Percentiles rank a stretch among this genome's conserved stretches.
Evolutionary conservation across 2,888 invertebrate genomes (phyloP).

Genomic region (Cecidostiba fungosa): DNA sequence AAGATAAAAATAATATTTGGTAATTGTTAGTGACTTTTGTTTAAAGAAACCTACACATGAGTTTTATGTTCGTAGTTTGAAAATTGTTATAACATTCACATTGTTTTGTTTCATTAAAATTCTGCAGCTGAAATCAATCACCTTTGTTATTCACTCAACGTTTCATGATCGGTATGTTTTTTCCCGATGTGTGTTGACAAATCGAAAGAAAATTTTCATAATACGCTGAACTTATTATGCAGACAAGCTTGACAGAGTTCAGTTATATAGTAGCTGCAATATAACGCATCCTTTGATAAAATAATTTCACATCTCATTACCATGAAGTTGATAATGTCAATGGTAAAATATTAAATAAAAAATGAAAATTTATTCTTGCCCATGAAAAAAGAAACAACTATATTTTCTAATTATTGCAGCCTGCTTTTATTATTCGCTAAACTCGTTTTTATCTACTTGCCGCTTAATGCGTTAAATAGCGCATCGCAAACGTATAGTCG

Average conservation of each 20-base stretch:
- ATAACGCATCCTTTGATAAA: neutral
- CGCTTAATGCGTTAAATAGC: conserved; percentile 22
- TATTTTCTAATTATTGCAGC: conserved; percentile 14
- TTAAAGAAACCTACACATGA: neutral
- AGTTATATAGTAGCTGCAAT: too few relatives aligned
- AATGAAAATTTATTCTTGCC: too few relatives aligned
- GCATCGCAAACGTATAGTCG: conserved; percentile 33
- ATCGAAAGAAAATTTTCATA: neutral
- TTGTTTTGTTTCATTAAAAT: conserved; percentile 19
- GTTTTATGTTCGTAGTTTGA: neutral
- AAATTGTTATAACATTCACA: neutral
- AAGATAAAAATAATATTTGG: neutral
- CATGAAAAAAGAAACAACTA: neutral
- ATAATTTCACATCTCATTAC: neutral
- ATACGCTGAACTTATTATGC: neutral
- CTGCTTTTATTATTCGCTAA: neutral
- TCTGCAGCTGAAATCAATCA: conserved; percentile 34
- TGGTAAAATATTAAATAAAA: neutral
- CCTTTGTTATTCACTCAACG: neutral
- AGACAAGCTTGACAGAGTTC: neutral
- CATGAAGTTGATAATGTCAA: neutral
- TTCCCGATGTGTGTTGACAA: neutral
- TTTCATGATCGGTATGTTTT: conserved; percentile 8
- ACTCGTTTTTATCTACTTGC: conserved; percentile 20
- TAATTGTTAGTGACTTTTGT: neutral